Conservation (phyloP, 2,113 vertebrate genomes). For the Anoura caudifer region DNA sequence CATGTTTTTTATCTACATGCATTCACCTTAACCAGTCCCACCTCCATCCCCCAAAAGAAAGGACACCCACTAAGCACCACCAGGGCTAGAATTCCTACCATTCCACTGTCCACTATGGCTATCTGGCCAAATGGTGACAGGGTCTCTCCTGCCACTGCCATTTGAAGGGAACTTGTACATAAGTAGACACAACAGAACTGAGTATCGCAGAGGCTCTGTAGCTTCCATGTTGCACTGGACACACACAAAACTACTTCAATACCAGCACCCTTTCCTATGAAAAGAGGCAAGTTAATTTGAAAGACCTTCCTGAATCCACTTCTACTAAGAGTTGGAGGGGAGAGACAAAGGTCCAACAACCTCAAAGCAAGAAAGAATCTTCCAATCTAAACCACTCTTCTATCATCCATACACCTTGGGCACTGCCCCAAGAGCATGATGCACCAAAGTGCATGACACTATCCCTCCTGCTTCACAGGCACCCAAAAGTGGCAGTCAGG, state of each 20-base stretch:
- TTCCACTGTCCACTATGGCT: neutral
- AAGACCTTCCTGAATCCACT: neutral
- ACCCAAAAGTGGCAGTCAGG: conserved; percentile 4
- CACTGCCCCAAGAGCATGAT: neutral
- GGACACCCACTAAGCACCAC: neutral
- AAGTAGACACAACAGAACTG: neutral
- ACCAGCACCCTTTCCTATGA: neutral
- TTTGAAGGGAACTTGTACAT: neutral
- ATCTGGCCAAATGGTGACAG: neutral
- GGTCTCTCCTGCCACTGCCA: neutral
- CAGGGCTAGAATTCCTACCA: neutral
- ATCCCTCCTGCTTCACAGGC: neutral
- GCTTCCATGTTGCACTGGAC: neutral
- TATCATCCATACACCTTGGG: neutral
- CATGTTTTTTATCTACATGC: neutral
- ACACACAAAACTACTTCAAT: neutral
- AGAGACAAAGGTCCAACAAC: conserved; percentile 38
- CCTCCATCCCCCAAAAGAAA: neutral
- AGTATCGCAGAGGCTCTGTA: neutral
- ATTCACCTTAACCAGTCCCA: neutral
- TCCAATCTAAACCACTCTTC: neutral
- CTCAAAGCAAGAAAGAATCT: neutral
- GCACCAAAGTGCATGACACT: neutral
- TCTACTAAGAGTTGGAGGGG: neutral
- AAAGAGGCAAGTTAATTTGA: neutral